Percentiles rank a stretch among this genome's conserved stretches.
Conservation (phyloP, 2,797 vertebrate species). For the Clamator glandarius region DNA sequence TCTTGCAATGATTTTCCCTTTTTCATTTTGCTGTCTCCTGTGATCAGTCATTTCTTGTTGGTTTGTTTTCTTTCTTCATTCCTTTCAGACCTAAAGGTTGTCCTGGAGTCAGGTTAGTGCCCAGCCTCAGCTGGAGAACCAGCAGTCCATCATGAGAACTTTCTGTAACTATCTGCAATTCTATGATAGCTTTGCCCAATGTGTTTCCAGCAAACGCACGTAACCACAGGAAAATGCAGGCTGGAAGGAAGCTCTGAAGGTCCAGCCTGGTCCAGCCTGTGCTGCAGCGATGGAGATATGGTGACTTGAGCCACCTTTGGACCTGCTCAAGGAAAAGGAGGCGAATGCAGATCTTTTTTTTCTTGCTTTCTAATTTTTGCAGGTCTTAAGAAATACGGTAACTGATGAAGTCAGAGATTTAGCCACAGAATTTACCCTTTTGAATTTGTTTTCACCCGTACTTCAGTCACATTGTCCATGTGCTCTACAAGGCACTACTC, state of each 20-base stretch:
- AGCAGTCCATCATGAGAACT: background rate
- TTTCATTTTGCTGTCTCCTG: background rate
- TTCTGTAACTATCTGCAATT: background rate
- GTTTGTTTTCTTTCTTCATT: background rate
- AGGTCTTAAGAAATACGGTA: background rate
- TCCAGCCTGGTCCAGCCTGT: background rate
- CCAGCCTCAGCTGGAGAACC: background rate
- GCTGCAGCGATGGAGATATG: background rate
- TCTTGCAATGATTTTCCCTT: background rate
- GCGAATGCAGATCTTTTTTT: background rate
- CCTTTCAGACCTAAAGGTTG: background rate
- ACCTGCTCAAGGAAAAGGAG: background rate
- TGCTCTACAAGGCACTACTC: background rate
- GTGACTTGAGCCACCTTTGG: background rate
- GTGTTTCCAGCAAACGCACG: background rate
- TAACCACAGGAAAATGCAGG: background rate
- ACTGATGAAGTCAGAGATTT: background rate
- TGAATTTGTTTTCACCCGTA: background rate
- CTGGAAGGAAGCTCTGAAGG: background rate
- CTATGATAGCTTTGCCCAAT: background rate
- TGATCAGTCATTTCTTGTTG: background rate
- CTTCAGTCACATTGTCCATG: accelerated
- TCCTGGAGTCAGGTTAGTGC: background rate
- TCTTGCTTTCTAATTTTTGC: background rate
- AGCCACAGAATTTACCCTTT: background rate